These are phyloP conservation scores for Drosophila pegasa DNA, from an alignment of 2,888 invertebrate species.

Conservation along the genomic window DNA sequence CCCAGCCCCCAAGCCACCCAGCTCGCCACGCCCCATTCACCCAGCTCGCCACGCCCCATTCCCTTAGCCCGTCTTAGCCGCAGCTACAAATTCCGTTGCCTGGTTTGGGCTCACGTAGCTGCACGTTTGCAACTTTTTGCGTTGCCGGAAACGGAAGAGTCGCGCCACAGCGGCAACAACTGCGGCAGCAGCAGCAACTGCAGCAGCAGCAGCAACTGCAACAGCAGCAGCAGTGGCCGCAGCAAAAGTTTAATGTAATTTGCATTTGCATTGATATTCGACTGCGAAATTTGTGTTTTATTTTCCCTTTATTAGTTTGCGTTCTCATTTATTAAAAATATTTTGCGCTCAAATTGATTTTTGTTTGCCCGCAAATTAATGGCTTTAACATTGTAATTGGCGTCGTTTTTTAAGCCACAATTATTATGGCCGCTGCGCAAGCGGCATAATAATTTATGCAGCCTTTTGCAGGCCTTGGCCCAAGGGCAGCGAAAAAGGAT, in stretches of 20 bases:
- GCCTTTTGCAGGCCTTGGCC: conserved; percentile 7
- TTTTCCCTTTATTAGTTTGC: conserved; percentile 15
- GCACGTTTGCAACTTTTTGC: conserved; percentile 58
- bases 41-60: neutral
- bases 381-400: conserved; percentile 5
- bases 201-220: conserved; percentile 5
- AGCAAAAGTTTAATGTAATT: conserved; percentile 61
- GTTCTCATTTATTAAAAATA: conserved; percentile 9
- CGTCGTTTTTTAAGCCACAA: neutral
- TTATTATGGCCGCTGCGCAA: neutral
- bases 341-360: neutral
- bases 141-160: conserved; percentile 65
- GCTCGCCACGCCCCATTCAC: neutral
- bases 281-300: conserved; percentile 29
- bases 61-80: neutral
- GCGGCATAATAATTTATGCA: conserved; percentile 47
- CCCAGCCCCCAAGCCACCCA: neutral
- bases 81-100: conserved; percentile 16
- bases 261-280: conserved; percentile 66
- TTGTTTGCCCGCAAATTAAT: conserved; percentile 4
- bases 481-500: neutral
- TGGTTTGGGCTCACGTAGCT: conserved; percentile 56
- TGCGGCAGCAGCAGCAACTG: conserved; percentile 15
- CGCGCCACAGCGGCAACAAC: conserved; percentile 20
- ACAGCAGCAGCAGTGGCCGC: conserved; percentile 26